Percentiles rank a stretch among this genome's conserved stretches.
These are phyloP conservation scores for Plectus sambesii DNA, from an alignment of 1,140 invertebrate genomes.

Conservation along the genomic window DNA sequence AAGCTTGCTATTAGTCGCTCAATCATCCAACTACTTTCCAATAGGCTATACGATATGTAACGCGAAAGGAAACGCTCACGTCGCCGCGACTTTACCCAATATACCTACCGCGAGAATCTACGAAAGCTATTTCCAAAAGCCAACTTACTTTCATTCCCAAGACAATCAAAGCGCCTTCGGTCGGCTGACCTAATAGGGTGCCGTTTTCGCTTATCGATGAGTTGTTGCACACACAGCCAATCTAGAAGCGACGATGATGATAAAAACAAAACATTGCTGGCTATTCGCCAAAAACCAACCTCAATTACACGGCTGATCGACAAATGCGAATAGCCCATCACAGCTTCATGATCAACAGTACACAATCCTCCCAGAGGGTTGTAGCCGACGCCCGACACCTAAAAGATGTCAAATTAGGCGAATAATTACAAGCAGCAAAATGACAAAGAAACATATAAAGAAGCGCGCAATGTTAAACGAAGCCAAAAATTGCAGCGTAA, in stretches of 20 bases:
- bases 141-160: constrained; percentile 68
- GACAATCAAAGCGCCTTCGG: constrained; percentile 85
- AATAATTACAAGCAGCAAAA: too few species aligned
- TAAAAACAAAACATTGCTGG: too few species aligned
- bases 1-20: not conserved
- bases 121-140: constrained; percentile 3
- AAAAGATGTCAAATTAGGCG: too few species aligned
- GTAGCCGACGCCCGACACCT: constrained; percentile 76
- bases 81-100: too few species aligned
- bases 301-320: constrained; percentile 47
- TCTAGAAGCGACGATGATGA: too few species aligned
- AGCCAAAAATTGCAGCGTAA: too few species aligned
- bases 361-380: constrained; percentile 59
- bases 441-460: too few species aligned
- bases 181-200: constrained; percentile 80
- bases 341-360: constrained; percentile 20
- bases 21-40: too few species aligned
- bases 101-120: constrained; percentile 7
- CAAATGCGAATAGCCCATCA: constrained; percentile 32
- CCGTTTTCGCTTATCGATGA: constrained; percentile 71
- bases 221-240: constrained; percentile 89
- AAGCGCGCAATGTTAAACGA: too few species aligned
- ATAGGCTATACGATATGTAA: too few species aligned
- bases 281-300: too few species aligned
- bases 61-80: too few species aligned